Percentiles rank a stretch among this genome's conserved stretches.
phyloP scores from a whole-genome alignment of 2,113 vertebrate genomes.

The Puntigrus tetrazona region DNA sequence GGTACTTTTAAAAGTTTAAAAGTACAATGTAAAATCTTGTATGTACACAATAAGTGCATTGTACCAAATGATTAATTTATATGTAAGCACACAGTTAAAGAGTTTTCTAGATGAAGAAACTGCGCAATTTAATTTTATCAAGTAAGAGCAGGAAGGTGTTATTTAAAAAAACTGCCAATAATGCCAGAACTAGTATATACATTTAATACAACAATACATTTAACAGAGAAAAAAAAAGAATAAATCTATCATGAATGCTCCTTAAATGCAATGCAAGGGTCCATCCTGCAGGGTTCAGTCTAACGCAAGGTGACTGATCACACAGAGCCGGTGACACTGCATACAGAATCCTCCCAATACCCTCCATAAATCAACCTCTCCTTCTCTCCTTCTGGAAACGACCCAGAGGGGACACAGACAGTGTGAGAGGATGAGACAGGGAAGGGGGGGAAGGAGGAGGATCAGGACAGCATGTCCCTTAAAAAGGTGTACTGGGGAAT shows the following conservation, averaged over 20 bases:
- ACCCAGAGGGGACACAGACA: constrained; percentile 61
- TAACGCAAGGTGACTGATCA: constrained; percentile 26
- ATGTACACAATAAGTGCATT: too few species aligned
- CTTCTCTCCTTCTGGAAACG: constrained; percentile 57
- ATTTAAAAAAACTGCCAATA: neutral
- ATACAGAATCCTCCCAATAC: constrained; percentile 19
- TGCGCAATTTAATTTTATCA: neutral
- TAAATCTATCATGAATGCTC: neutral
- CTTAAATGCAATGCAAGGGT: constrained; percentile 36
- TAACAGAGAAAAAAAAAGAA: neutral
- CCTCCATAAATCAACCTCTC: constrained; percentile 61
- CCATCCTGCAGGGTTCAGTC: constrained; percentile 64
- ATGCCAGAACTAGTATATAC: neutral
- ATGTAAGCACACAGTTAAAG: too few species aligned
- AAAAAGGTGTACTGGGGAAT: constrained; percentile 9
- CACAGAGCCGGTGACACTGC: neutral
- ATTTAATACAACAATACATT: neutral
- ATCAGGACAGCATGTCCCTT: constrained; percentile 6
- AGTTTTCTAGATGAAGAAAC: too few species aligned
- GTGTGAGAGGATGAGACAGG: constrained; percentile 51
- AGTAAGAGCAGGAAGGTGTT: neutral
- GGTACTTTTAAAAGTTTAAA: too few species aligned
- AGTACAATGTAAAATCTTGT: too few species aligned
- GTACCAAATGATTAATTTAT: too few species aligned
- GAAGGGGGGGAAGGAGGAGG: neutral